Base-by-base conservation (phyloP, 2,888 invertebrate genomes). In the Nephrotoma appendiculata region DNA sequence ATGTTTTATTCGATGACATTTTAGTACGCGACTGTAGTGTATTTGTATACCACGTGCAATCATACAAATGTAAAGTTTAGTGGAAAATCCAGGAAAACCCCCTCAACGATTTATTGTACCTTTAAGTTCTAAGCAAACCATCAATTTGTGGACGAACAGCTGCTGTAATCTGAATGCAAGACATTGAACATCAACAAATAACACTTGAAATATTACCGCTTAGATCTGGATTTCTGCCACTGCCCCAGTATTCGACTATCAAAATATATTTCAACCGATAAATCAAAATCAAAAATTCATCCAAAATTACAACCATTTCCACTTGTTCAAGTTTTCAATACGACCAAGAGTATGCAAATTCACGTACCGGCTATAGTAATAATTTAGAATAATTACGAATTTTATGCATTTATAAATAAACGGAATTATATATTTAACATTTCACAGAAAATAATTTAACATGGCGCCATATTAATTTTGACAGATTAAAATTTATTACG, bases 141-240 rank as follows among this genome's bases (percentile, higher is more conserved):
- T 95, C 96, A 48, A 95, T 98, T 42, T 95, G 97, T 89, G 98
- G 98, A 2, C 93, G 97, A 87, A 97, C 97, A 43, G 97, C 98
- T 89, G 98, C 96, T 87, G 95, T 96, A 5, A 93, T 96, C 88
- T 94, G 94, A 19, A 93, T 96, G 92, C 95, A 94, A 87, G 93
- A 94, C 86, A 92, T 93, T 5, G 94, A 94, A 87, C n/a, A n/a
- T n/a, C n/a, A n/a, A n/a, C n/a, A n/a, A n/a, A n/a, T n/a, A n/a
- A n/a, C n/a, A n/a, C n/a, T 98, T 88, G 98, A 98, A 89, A 97
- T 98, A 48, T 97, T 98, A 96, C 98, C 98, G 2, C 92, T 98
- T n/a, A 95, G 95, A 41, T 96, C 97, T 41, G 98, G 98, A 19
- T 96, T 95, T 90, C 92, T 98, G 88, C 98, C 98, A 7, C 93